Conservation (phyloP, 2,797 vertebrate species). For the Sebastes umbrosus region DNA sequence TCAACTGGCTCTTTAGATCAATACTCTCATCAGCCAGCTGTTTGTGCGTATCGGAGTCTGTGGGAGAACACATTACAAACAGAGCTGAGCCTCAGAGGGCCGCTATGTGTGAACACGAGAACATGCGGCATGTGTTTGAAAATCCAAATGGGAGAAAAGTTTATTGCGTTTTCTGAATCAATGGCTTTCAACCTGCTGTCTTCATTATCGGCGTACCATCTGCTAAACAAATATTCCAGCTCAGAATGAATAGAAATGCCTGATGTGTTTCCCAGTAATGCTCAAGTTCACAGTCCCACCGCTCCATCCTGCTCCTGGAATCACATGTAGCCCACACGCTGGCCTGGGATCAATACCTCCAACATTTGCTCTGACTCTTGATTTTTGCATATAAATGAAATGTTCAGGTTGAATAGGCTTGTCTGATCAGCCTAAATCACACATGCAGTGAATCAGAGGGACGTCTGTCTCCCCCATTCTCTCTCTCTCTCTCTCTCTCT, state of each 20-base stretch:
- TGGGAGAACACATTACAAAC: not conserved
- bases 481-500: not conserved
- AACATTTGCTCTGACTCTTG: not conserved
- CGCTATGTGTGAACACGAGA: not conserved
- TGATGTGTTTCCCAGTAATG: constrained; percentile 4
- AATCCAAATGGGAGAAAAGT: constrained; percentile 10
- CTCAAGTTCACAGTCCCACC: not conserved
- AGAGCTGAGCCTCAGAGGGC: constrained; percentile 2
- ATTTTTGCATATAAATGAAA: constrained; percentile 60
- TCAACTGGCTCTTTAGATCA: constrained; percentile 51
- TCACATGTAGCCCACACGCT: not conserved
- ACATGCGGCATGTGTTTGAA: constrained; percentile 7
- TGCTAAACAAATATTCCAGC: constrained; percentile 7
- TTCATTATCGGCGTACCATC: constrained; percentile 1
- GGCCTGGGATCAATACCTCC: constrained; percentile 39
- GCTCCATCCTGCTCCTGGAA: constrained; percentile 14
- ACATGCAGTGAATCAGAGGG: not conserved
- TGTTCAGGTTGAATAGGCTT: constrained; percentile 2
- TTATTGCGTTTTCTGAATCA: constrained; percentile 21
- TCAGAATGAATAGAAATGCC: not conserved
- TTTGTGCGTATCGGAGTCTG: constrained; percentile 19
- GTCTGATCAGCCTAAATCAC: constrained; percentile 22
- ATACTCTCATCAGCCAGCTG: constrained; percentile 52
- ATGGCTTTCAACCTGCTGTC: constrained; percentile 12
- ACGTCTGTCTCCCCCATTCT: not conserved